Base-by-base conservation (phyloP, 1,140 invertebrate genomes). In the Ceratina calcarata region DNA sequence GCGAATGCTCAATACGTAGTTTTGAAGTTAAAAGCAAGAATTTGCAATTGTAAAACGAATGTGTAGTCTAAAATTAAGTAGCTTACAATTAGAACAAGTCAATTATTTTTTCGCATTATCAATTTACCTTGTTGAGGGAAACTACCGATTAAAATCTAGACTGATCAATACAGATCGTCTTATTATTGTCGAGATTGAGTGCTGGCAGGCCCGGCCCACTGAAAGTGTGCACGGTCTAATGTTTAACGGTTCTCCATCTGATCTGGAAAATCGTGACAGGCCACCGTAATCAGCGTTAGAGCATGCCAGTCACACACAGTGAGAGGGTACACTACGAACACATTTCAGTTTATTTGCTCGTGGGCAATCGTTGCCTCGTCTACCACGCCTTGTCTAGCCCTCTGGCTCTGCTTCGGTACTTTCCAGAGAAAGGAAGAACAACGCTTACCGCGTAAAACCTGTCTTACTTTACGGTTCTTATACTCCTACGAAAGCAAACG, bases 191-290 rank as follows among this genome's bases (percentile, higher is more conserved):
- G 70, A 18, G 74, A 58, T 55, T 49, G 65, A 67, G 55, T 67
- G 69, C 61, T 76, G 70, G 78, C 66, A 16, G 78, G 81, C 78
- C 70, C 72, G 51, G 80, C 53, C 74, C 86, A 84, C 73, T 82
- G 73, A 81, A 86, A 85, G 78, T 58, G 80, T 86, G 70, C 80
- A 87, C 72, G 55, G 13, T 57, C 55, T n/a, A n/a, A 81, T 45
- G 87, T 76, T 83, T 91, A 91, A 91, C 91, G 90, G 88, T 85
- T 91, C 75, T 84, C 71, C 61, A 68, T 82, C 83, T 83, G 87
- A 82, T 82, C 62, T 83, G 89, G 84, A 89, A 90, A 91, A 90
- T 91, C 91, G 89, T 91, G 91, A 91, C 79, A 78, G 74, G 76
- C 67, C 80, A 82, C 78, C 86, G 68, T 89, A 91, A 91, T 91